A percentile compares a stretch with the other conserved stretches of the same genome.
phyloP scores from a whole-genome alignment of 2,797 vertebrate species.

The Epinephelus awoara region DNA sequence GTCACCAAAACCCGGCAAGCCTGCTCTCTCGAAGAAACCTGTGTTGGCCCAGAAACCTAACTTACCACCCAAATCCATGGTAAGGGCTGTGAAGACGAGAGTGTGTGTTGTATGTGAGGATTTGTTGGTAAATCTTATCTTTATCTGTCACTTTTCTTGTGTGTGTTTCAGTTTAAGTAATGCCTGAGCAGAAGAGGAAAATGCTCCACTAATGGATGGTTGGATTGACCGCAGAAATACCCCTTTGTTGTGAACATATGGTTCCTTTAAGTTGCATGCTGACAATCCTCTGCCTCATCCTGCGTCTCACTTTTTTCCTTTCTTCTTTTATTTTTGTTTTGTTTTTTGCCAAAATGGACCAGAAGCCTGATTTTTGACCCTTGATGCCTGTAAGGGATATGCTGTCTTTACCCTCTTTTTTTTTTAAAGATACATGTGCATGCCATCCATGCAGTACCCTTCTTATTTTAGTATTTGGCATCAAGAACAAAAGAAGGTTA shows the following conservation, averaged over 20 bases:
- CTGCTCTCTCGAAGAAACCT: conserved; percentile 89
- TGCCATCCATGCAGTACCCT: conserved; percentile 4
- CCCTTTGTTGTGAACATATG: conserved; percentile 46
- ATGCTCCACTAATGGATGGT: conserved; percentile 21
- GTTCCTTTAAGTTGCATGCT: conserved; percentile 56
- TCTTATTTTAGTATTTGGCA: conserved; percentile 44
- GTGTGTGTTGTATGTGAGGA: background rate
- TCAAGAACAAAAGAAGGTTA: conserved; percentile 40
- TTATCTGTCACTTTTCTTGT: conserved; percentile 31
- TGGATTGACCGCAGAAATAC: conserved; percentile 37
- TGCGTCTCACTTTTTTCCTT: conserved; percentile 14
- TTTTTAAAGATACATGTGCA: conserved; percentile 6
- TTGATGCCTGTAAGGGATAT: conserved; percentile 36
- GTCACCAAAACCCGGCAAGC: conserved; percentile 82
- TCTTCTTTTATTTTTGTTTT: conserved; percentile 2
- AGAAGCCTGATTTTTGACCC: conserved; percentile 48
- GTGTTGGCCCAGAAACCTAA: conserved; percentile 91
- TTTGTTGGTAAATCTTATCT: background rate
- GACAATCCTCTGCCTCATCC: conserved; percentile 65
- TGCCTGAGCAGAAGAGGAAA: conserved; percentile 51
- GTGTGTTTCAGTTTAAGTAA: conserved; percentile 81
- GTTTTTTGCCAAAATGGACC: conserved; percentile 70
- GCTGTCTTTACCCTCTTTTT: background rate
- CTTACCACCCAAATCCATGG: conserved; percentile 78
- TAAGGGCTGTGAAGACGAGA: conserved; percentile 60